A percentile compares a stretch with the other conserved stretches of the same genome.
Evolutionary conservation across 2,888 invertebrate genomes (phyloP).

Genomic region (Idaea straminata): DNA sequence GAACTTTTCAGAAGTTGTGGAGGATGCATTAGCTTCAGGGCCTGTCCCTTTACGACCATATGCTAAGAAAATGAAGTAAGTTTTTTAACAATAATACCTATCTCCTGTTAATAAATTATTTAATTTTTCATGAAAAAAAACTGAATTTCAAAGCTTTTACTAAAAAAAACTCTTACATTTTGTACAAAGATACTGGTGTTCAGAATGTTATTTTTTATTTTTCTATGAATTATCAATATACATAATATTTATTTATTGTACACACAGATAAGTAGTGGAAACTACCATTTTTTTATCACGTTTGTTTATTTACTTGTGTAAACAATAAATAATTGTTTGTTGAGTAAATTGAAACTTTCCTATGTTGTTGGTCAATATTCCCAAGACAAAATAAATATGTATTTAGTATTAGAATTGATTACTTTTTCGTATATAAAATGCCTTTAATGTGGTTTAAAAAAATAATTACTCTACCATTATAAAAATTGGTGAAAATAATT

Average conservation of each 20-base stretch:
- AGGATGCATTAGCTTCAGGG: conserved; percentile 87
- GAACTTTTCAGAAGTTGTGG: conserved; percentile 90
- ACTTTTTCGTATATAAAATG: too few species aligned
- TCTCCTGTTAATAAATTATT: background rate
- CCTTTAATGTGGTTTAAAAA: too few species aligned
- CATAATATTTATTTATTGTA: background rate
- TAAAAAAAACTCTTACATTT: too few species aligned
- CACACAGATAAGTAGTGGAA: conserved; percentile 17
- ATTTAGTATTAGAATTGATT: background rate
- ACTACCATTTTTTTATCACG: conserved; percentile 22
- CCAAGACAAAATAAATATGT: background rate
- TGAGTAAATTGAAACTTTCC: background rate
- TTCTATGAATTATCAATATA: background rate
- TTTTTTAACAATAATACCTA: conserved; percentile 17
- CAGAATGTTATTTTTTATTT: background rate
- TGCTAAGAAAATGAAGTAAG: conserved; percentile 83
- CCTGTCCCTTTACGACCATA: conserved; percentile 82
- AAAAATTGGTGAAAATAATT: too few species aligned
- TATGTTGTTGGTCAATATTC: background rate
- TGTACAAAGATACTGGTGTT: too few species aligned
- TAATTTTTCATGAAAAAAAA: too few species aligned
- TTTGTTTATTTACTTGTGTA: conserved; percentile 16
- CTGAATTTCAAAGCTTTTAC: too few species aligned
- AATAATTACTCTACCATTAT: too few species aligned
- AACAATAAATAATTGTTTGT: conserved; percentile 2